Evolutionary conservation across 92 coral and sea anemone genomes (phyloP).

Genomic region (Chrysogorgia sp.): DNA sequence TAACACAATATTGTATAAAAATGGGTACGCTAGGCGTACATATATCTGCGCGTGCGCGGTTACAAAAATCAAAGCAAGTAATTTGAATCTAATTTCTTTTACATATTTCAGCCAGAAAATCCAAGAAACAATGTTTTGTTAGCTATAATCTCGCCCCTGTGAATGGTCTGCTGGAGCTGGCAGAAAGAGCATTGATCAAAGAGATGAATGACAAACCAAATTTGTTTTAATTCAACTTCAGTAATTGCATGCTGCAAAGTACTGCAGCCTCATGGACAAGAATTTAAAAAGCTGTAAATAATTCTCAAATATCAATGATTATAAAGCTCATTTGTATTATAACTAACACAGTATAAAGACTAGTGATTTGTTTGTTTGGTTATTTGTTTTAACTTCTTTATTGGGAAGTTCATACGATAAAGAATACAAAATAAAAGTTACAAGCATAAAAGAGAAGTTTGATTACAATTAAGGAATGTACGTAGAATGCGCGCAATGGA

Average conservation of each 20-base stretch:
- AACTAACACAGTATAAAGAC: too few species aligned
- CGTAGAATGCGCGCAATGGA: too few species aligned
- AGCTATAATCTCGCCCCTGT: slow-evolving; percentile 79
- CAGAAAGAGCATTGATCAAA: slow-evolving; percentile 76
- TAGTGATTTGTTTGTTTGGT: too few species aligned
- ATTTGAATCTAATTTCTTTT: background rate
- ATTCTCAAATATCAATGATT: background rate
- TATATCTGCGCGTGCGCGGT: background rate
- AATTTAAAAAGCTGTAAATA: background rate
- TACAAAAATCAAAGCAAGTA: too few species aligned
- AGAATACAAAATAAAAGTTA: too few species aligned
- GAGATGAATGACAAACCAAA: slow-evolving; percentile 72
- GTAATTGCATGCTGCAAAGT: background rate
- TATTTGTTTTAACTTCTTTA: too few species aligned
- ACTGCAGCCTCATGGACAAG: background rate
- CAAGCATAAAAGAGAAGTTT: too few species aligned
- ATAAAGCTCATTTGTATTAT: background rate
- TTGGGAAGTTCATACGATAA: too few species aligned
- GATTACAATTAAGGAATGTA: too few species aligned
- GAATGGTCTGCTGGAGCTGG: slow-evolving; percentile 63
- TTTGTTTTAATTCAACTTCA: slow-evolving; percentile 62
- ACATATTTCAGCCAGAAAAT: slow-evolving; percentile 74
- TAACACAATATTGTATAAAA: background rate
- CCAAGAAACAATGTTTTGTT: slow-evolving; percentile 89
- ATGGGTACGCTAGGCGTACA: background rate